Percentiles rank a stretch among this genome's conserved stretches.
These are phyloP conservation scores for Ceratoteleas bidentatus DNA, from an alignment of 1,140 invertebrate species.

Conservation along the genomic window DNA sequence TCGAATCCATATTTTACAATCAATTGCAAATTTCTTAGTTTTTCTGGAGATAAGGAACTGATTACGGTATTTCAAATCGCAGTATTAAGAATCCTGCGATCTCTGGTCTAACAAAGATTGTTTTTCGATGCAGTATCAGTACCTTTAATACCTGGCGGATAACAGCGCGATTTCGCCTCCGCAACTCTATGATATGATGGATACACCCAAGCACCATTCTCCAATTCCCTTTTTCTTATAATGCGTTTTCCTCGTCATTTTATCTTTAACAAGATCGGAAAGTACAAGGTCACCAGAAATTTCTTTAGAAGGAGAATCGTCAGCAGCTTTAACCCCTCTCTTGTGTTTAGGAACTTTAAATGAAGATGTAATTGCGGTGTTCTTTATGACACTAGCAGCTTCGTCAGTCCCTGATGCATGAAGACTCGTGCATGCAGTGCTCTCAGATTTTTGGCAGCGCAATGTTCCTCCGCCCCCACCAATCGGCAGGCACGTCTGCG, in stretches of 20 bases:
- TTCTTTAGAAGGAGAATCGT: slow-evolving; percentile 3
- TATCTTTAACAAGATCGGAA: slow-evolving; percentile 34
- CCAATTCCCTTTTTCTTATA: slow-evolving; percentile 31
- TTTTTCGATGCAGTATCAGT: slow-evolving; percentile 25
- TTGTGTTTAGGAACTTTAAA: slow-evolving; percentile 21
- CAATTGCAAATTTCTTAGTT: slow-evolving; percentile 16
- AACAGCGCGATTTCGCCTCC: slow-evolving; percentile 24
- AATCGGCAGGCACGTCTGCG: no score
- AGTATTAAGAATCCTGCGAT: slow-evolving; percentile 19
- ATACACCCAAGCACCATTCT: slow-evolving; percentile 23
- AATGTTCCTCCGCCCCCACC: no score
- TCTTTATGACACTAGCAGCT: slow-evolving; percentile 12
- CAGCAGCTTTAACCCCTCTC: slow-evolving; percentile 16
- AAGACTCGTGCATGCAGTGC: slow-evolving; percentile 23
- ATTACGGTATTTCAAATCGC: slow-evolving; percentile 9
- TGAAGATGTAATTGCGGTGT: slow-evolving; percentile 13
- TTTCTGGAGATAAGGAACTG: slow-evolving; percentile 1
- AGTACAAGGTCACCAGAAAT: slow-evolving; percentile 36
- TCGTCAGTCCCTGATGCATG: slow-evolving; percentile 11
- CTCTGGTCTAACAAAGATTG: slow-evolving; percentile 41
- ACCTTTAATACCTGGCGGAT: slow-evolving; percentile 29
- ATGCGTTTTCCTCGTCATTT: slow-evolving; percentile 34
- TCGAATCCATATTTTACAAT: slow-evolving; percentile 41
- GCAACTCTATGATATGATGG: slow-evolving; percentile 33
- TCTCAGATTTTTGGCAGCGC: no score